These are phyloP conservation scores for Frankliniella intonsa DNA, from an alignment of 2,888 invertebrate species.

Conservation along the genomic window DNA sequence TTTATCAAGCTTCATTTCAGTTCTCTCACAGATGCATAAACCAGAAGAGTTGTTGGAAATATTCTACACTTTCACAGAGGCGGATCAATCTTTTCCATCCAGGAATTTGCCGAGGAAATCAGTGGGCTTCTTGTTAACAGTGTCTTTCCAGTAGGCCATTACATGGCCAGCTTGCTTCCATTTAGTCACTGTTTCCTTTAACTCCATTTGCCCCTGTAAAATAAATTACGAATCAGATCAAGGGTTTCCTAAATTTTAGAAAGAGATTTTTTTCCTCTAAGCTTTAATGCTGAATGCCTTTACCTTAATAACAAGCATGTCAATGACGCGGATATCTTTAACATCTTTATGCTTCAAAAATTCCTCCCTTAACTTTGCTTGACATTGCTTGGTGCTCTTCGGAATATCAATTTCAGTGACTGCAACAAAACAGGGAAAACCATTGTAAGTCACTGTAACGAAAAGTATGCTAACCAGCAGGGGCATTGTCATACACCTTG, in stretches of 20 bases:
- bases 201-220: conserved; percentile 88
- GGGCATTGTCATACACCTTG: not conserved
- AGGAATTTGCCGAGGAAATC: conserved; percentile 92
- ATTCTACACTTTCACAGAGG: too few species aligned
- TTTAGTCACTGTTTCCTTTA: conserved; percentile 75
- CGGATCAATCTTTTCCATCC: conserved; percentile 55
- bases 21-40: too few species aligned
- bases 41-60: too few species aligned
- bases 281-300: conserved; percentile 18
- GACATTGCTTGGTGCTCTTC: conserved; percentile 62
- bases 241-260: conserved; percentile 25
- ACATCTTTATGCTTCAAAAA: conserved; percentile 73
- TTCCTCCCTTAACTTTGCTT: conserved; percentile 68
- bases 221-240: conserved; percentile 32
- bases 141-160: conserved; percentile 83
- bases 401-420: conserved; percentile 82
- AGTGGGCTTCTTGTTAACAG: conserved; percentile 75
- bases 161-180: conserved; percentile 89
- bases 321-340: conserved; percentile 81
- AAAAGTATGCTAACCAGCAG: not conserved
- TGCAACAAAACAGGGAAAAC: conserved; percentile 47
- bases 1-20: too few species aligned
- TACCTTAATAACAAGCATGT: conserved; percentile 89
- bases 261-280: conserved; percentile 29
- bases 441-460: too few species aligned